Evolutionary conservation across 2,797 vertebrate species (phyloP).

Genomic region (Taenioides sp.): DNA sequence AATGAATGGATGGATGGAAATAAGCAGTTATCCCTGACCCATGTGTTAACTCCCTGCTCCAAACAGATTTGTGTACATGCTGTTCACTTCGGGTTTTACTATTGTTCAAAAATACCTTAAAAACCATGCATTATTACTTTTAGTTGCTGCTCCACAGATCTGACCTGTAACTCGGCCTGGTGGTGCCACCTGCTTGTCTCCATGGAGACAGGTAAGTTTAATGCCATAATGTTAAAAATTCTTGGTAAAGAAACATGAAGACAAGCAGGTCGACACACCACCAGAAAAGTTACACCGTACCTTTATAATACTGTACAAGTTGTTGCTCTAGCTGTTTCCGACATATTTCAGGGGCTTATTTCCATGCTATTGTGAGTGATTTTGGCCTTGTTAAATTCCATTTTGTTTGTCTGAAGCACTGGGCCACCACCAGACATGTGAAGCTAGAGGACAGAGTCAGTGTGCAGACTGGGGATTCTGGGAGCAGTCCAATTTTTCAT

Average conservation of each 20-base stretch:
- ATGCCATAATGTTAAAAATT: neutral
- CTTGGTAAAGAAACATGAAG: neutral
- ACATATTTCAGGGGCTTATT: constrained; percentile 63
- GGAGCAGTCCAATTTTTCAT: constrained; percentile 87
- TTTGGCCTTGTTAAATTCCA: constrained; percentile 74
- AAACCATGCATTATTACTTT: neutral
- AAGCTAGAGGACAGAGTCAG: constrained; percentile 63
- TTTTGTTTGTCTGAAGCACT: constrained; percentile 66
- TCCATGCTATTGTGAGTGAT: constrained; percentile 63
- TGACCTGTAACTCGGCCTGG: neutral
- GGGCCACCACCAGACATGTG: constrained; percentile 71
- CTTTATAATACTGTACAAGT: neutral
- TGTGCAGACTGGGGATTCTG: constrained; percentile 62
- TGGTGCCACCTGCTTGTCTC: neutral
- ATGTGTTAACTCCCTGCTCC: constrained; percentile 7
- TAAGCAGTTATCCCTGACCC: constrained; percentile 22
- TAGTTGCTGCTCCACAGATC: neutral
- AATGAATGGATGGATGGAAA: too few species aligned
- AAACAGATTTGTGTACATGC: neutral
- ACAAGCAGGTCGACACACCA: neutral
- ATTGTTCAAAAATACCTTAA: too few species aligned
- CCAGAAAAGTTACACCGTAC: neutral
- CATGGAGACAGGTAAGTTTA: neutral
- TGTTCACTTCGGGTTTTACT: neutral
- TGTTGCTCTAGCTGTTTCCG: constrained; percentile 35